Evolutionary conservation across 1,140 invertebrate species (phyloP), one percentile per base, ranked within the genome.

Genomic region (Drosophila takahashii): DNA sequence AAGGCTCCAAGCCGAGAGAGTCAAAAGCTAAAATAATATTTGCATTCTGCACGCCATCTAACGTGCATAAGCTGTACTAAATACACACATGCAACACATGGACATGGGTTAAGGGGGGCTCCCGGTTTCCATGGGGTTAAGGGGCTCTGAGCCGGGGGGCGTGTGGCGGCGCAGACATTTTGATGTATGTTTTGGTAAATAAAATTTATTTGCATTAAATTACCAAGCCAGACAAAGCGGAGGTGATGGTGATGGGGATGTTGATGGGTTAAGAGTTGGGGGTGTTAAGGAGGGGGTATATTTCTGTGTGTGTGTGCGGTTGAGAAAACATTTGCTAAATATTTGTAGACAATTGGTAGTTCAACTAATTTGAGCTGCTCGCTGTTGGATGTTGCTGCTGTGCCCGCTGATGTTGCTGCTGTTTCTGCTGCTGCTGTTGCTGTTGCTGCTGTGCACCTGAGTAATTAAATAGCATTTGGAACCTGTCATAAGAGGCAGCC

Each of bases 201-300:
- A 89, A 80, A 89, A 89, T 89, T 89, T 89, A 89, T 89, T 89
- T 89, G 84, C 84, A 89, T 89, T 89, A 89, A 89, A 89, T 89
- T 89, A 89, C 84, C 67, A 74, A 66, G 71, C 71, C 84, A 87
- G 83, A 79, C 83, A 69, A 79, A 62, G 48, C 60, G 47, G 52
- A 62, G 62, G 64, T 65, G 73, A 37, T 26, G 42, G 6, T 2
- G 66, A 26, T 27, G 41, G 1, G 3, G 5, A 26, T 16, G 41
- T 15, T 16, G 44, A 26, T 9, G 48, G 61, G 47, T 51, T 42
- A 59, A 56, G 13, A 44, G 22, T 70, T 66, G 27, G n/a, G 47
- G 78, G 69, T 74, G 67, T 54, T 34, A 29, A 36, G 4, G 11
- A 22, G 41, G 41, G 41, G 47, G 22, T 66, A 72, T 52, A 26